Percentiles rank a stretch among this genome's conserved stretches.
phyloP scores from a whole-genome alignment of 2,113 vertebrate genomes.

The Pogonocichla stellata region DNA sequence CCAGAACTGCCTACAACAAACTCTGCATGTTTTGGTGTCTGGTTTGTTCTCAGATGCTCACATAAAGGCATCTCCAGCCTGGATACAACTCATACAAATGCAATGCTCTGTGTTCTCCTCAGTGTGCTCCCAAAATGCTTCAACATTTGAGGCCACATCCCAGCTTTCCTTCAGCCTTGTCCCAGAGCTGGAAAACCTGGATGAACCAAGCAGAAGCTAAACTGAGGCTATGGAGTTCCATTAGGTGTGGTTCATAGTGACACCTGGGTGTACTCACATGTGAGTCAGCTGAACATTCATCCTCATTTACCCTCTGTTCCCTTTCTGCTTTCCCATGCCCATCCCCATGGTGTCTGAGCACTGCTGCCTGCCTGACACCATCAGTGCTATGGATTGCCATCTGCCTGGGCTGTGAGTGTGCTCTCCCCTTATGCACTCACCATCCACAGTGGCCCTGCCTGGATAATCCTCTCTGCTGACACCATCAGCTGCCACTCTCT shows the following conservation, averaged over 20 bases:
- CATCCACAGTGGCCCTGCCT: background rate
- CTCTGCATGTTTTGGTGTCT: background rate
- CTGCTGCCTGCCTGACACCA: background rate
- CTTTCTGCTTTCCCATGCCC: background rate
- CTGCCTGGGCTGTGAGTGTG: background rate
- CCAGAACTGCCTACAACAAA: background rate
- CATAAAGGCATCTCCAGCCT: background rate
- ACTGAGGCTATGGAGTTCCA: background rate
- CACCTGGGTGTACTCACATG: background rate
- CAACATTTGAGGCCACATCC: background rate
- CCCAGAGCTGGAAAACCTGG: background rate
- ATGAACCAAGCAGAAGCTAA: background rate
- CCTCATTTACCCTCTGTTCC: background rate
- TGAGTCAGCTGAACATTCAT: background rate
- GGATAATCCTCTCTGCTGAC: background rate
- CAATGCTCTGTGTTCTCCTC: background rate
- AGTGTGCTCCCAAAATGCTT: background rate
- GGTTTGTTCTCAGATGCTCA: background rate
- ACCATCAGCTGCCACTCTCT: constrained; percentile 30
- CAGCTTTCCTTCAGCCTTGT: background rate
- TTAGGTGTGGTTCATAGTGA: background rate
- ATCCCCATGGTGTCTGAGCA: background rate
- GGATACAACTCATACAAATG: background rate
- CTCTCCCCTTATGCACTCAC: background rate
- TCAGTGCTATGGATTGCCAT: background rate